Conservation (phyloP, 92 coral and sea anemone genomes). For the Epizoanthus ramosus region DNA sequence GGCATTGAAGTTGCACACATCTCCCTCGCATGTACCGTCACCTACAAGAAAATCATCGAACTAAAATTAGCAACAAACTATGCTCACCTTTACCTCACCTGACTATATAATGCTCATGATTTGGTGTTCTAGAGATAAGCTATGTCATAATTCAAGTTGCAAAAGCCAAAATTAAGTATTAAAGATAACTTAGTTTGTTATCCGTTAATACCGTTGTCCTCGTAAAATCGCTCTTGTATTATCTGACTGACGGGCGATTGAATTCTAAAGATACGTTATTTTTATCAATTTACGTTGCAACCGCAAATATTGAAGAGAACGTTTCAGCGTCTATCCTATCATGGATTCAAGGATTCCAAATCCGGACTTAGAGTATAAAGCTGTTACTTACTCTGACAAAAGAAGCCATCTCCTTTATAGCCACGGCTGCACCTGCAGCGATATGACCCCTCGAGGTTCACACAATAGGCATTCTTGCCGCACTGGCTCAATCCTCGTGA, state of each 20-base stretch:
- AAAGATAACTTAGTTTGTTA: too few species aligned
- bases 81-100: neutral
- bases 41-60: conserved; percentile 42
- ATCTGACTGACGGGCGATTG: too few species aligned
- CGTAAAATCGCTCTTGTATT: too few species aligned
- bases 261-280: too few species aligned
- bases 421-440: conserved; percentile 83
- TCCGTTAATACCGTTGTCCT: too few species aligned
- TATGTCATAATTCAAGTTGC: too few species aligned
- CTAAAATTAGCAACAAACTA: neutral
- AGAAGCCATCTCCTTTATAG: conserved; percentile 85
- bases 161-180: too few species aligned
- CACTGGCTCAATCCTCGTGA: conserved; percentile 59
- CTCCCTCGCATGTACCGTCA: conserved; percentile 97
- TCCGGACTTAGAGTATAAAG: neutral
- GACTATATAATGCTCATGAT: neutral
- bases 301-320: too few species aligned
- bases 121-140: neutral
- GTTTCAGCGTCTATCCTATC: too few species aligned
- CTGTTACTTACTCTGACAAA: conserved; percentile 82
- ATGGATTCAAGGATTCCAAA: neutral
- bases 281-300: too few species aligned
- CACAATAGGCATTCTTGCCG: conserved; percentile 74
- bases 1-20: conserved; percentile 84
- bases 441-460: conserved; percentile 70